Base-by-base conservation (phyloP, 2,113 vertebrate species). In the Pteropus alecto region DNA sequence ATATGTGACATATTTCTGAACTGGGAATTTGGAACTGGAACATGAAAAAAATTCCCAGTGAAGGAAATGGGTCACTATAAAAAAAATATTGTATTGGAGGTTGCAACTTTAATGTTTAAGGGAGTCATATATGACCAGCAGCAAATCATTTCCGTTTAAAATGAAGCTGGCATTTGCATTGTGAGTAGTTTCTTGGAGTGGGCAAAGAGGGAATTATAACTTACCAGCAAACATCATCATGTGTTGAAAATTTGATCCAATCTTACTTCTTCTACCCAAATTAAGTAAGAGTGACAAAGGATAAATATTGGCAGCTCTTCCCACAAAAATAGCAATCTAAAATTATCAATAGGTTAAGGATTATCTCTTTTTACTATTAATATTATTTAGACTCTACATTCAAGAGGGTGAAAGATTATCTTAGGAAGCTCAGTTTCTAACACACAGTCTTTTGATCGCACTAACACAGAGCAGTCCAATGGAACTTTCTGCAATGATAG, bases 181-280 rank as follows among this genome's bases (percentile, higher is more conserved):
- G 5, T 51, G 8, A 95, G 35, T 51, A 28, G 60, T 61, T 92
- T 67, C 46, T 67, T 73, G 11, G 46, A 22, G 22, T 38, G 35
- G 71, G 54, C 38, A 87, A 92, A 79, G 43, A 89, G 10, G 89
- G 22, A 63, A 78, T 12, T 38, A 0, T 68, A 97, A 98, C 98
- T 0, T 96, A 99, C 99, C 99, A 88, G 99, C 99, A 99, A 99
- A 99, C 99, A 99, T 99, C 99, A 99, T 99, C 99, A 99, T 99
- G 97, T 99, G 99, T 97, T 99, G 99, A 96, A 99, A 99, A 98
- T 99, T 99, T 51, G 99, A 99, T 97, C 99, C 98, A 54, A 99
- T 99, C 98, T 99, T 99, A 98, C 99, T 99, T 98, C 99, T 99
- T 96, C 99, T 99, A 43, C 99, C 99, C 98, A 99, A 93, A 98